Evolutionary conservation across 1,140 invertebrate genomes (phyloP).

Genomic region (Rhyzopertha dominica): DNA sequence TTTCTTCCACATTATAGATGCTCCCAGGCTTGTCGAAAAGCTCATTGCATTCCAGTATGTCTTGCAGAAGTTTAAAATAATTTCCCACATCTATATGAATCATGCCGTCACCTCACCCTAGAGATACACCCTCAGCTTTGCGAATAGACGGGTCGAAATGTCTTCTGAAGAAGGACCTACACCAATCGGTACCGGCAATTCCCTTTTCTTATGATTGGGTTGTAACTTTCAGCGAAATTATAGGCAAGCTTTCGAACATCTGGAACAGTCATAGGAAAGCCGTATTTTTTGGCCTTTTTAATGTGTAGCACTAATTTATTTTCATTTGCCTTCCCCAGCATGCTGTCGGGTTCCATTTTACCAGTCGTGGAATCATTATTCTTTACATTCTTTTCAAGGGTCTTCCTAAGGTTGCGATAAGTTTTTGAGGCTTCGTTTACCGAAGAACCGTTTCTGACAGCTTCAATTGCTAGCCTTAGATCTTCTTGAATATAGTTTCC

Average conservation of each 20-base stretch:
- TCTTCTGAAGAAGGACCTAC: too few species aligned
- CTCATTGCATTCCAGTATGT: too few species aligned
- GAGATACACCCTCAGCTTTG: too few species aligned
- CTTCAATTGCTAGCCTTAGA: conserved; percentile 45
- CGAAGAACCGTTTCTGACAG: conserved; percentile 48
- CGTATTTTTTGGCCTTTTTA: conserved; percentile 12
- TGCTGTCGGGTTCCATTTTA: conserved; percentile 11
- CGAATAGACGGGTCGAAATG: too few species aligned
- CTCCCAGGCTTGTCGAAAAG: too few species aligned
- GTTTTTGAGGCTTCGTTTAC: conserved; percentile 49
- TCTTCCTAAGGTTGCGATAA: conserved; percentile 48
- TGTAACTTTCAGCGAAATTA: conserved; percentile 33
- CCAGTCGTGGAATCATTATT: conserved; percentile 41
- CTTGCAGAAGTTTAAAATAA: too few species aligned
- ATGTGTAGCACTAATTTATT: conserved; percentile 8
- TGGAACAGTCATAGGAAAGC: not conserved
- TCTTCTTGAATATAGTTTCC: conserved; percentile 19
- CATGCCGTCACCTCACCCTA: too few species aligned
- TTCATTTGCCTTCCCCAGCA: conserved; percentile 6
- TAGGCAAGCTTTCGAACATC: conserved; percentile 11
- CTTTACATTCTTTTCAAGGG: conserved; percentile 49
- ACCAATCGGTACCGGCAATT: too few species aligned
- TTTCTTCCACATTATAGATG: too few species aligned
- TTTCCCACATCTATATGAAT: too few species aligned
- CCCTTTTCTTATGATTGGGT: too few species aligned